These are phyloP conservation scores for Sebastes oblongus DNA, from an alignment of 2,797 vertebrate species.

Conservation along the genomic window DNA sequence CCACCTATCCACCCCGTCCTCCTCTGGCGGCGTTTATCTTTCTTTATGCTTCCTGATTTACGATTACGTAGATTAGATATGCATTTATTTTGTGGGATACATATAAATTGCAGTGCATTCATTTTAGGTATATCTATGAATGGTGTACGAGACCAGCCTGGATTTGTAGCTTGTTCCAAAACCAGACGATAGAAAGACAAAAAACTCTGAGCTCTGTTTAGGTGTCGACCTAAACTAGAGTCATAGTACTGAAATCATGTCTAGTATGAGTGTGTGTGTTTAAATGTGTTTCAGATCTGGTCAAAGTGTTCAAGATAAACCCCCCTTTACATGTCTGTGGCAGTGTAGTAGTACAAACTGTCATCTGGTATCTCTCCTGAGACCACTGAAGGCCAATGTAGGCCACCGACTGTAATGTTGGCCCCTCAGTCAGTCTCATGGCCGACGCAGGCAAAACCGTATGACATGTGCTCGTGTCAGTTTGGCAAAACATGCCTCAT, in stretches of 20 bases:
- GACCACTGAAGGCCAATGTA: not conserved
- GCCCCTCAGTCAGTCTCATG: constrained; percentile 6
- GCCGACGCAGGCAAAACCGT: not conserved
- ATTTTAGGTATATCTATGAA: no score
- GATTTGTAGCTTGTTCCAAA: not conserved
- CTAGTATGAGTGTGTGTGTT: not conserved
- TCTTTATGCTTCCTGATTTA: no score
- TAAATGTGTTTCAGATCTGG: not conserved
- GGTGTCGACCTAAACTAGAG: not conserved
- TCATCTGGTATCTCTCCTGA: constrained; percentile 1
- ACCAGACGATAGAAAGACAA: not conserved
- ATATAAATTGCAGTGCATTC: no score
- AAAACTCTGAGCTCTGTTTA: no score
- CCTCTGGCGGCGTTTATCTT: no score
- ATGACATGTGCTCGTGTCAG: constrained; percentile 18
- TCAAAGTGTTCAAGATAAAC: not conserved
- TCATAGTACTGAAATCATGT: not conserved
- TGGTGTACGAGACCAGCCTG: no score
- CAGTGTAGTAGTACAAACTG: not conserved
- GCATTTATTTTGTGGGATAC: no score
- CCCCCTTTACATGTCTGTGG: not conserved
- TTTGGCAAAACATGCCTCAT: constrained; percentile 30
- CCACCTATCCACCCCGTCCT: no score
- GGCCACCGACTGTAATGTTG: not conserved
- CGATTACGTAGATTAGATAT: no score